Conservation (phyloP, 2,888 invertebrate species). For the Drosophila prolongata region DNA sequence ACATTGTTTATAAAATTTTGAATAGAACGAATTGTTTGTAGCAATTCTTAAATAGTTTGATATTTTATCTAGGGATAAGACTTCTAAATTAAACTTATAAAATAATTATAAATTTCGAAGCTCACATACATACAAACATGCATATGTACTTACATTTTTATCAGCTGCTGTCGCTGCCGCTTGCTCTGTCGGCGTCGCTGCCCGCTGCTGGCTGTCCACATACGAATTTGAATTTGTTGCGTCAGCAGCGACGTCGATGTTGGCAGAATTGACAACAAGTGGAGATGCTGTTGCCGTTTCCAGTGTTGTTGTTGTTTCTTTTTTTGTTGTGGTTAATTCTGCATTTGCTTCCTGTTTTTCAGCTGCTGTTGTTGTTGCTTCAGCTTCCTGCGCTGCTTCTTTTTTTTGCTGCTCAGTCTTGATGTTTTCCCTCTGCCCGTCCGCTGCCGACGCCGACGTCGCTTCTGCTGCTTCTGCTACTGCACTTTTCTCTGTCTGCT, state of each 20-base stretch:
- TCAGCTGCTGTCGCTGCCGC: constrained; percentile 54
- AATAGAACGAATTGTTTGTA: too few relatives aligned
- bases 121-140: constrained; percentile 22
- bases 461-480: background rate
- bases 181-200: constrained; percentile 36
- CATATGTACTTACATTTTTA: constrained; percentile 69
- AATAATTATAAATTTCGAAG: constrained; percentile 20
- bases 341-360: constrained; percentile 13
- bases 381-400: constrained; percentile 5
- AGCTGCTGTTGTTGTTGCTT: background rate
- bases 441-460: constrained; percentile 8
- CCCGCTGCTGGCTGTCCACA: constrained; percentile 36
- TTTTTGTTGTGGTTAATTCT: constrained; percentile 21
- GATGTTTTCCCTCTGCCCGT: constrained; percentile 17
- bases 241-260: constrained; percentile 54
- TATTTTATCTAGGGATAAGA: background rate
- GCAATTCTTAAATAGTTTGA: too few relatives aligned
- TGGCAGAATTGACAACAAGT: constrained; percentile 70
- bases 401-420: constrained; percentile 33
- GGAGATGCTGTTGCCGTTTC: constrained; percentile 47
- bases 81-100: constrained; percentile 14
- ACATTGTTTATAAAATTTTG: too few relatives aligned
- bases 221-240: constrained; percentile 65
- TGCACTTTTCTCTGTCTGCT: constrained; percentile 15
- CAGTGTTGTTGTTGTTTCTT: constrained; percentile 22